Base-by-base conservation (phyloP, 2,888 invertebrate genomes). In the Emesis furor region DNA sequence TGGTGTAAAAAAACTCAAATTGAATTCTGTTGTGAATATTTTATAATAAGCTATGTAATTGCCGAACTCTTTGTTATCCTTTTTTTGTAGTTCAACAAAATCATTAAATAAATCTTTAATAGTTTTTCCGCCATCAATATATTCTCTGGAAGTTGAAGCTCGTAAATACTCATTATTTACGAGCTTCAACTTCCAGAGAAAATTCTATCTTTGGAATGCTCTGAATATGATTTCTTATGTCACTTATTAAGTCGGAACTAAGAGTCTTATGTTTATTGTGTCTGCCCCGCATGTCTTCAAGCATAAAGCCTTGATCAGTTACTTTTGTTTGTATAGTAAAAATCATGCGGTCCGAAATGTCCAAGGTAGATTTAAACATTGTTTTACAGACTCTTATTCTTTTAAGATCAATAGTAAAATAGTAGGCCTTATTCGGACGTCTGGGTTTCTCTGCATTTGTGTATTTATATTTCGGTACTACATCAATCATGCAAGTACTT, bases 11-110 rank as follows among this genome's bases (percentile, higher is more conserved):
- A 46, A 46, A 42, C 46, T 46, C 46, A 46, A 46, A 46, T 46
- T 46, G 12, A 46, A 46, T 46, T 46, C 14, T 14, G 46, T 46
- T 46, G 46, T 46, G 2, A 46, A 46, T 46, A 46, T 46, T 12
- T 46, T 46, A 46, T 46, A 46, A 62, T 30, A 62, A 30, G 62
- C 30, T 82, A 37, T 83, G 51, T 92, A 88, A 88, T 87, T 91
- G 76, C 81, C 80, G 37, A 46, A 14, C 37, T 73, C 65, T 81
- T 82, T 82, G 73, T n/a, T 88, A 87, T 73, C 88, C 89, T 78
- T 78, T 81, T 17, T 79, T 88, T 77, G 71, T 4, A 37, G 8
- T 59, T 55, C 30, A 37, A 14, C n/a, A 46, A 78, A 72, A 73
- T 78, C 72, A 12, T 65, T 67, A 17, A 24, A 73, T 35, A 73